Base-by-base conservation (phyloP, 2,888 invertebrate species). In the Priocnemis perturbator region DNA sequence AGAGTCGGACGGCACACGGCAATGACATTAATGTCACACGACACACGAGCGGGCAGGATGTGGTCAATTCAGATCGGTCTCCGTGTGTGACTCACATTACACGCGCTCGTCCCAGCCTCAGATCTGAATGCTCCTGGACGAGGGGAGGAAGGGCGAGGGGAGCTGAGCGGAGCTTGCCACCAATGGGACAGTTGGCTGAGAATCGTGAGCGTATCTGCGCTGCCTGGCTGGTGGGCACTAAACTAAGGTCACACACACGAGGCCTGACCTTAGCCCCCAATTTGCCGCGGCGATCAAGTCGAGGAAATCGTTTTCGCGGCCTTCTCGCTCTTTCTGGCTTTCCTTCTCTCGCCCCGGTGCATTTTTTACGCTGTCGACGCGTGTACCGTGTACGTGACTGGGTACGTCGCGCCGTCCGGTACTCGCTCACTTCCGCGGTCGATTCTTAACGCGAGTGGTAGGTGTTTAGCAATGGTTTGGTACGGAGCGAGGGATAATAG, bases 31-130 rank as follows among this genome's bases (percentile, higher is more conserved):
- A 85, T 85, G 78, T 83, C 82, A 82, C 81, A 81, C 77, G 84
- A 81, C 80, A 81, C 80, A 83, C 76, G 82, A 9, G 74, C 80
- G 83, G 85, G 82, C 87, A 87, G 87, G 87, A 87, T 86, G 86
- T 84, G 80, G 86, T 85, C 86, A 86, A 87, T 87, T 87, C 86
- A 86, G 83, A 83, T 83, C 83, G 79, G 78, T 83, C 81, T 81
- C 73, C 74, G 71, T 79, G 75, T 83, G 82, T 84, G 84, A 84
- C 79, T 83, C 83, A 83, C 79, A 83, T 83, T 83, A 79, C 72
- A 69, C 69, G 71, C 57, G 66, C 68, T 74, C 76, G 60, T 75
- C 75, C 67, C 69, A 65, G 64, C 55, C 37, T 37, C 37, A 37
- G 37, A 37, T 37, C 37, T 37, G 37, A 37, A 37, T 50, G 50